These are phyloP conservation scores for Poeciliopsis turneri DNA, from an alignment of 2,797 vertebrate species.

Conservation along the genomic window DNA sequence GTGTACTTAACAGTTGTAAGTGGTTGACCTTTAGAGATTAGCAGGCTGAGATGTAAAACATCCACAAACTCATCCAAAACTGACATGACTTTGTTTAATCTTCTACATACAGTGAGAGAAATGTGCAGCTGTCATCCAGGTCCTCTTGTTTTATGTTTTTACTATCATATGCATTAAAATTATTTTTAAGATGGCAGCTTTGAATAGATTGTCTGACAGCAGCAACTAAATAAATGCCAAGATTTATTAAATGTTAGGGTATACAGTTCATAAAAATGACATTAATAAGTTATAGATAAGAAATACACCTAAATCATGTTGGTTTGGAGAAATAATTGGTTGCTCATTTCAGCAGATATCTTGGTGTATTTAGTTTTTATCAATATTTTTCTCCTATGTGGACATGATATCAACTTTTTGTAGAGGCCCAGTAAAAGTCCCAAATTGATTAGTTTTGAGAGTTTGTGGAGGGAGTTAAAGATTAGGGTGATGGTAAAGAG, in stretches of 20 bases:
- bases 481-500: neutral
- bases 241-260: neutral
- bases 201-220: neutral
- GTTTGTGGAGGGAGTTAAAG: neutral
- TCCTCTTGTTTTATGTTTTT: neutral
- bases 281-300: neutral
- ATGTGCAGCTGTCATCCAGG: neutral
- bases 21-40: neutral
- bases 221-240: neutral
- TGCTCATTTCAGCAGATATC: neutral
- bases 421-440: neutral
- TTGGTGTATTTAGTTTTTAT: neutral
- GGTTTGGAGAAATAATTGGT: neutral
- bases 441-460: neutral
- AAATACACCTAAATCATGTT: neutral
- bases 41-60: constrained; percentile 16
- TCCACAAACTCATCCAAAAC: constrained; percentile 8
- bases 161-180: neutral
- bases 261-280: neutral
- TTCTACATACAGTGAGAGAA: neutral
- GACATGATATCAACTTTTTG: neutral
- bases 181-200: neutral
- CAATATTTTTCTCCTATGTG: neutral
- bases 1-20: neutral
- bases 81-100: neutral